These are phyloP conservation scores for Synanthedon formicaeformis DNA, from an alignment of 2,888 invertebrate species.

Conservation along the genomic window DNA sequence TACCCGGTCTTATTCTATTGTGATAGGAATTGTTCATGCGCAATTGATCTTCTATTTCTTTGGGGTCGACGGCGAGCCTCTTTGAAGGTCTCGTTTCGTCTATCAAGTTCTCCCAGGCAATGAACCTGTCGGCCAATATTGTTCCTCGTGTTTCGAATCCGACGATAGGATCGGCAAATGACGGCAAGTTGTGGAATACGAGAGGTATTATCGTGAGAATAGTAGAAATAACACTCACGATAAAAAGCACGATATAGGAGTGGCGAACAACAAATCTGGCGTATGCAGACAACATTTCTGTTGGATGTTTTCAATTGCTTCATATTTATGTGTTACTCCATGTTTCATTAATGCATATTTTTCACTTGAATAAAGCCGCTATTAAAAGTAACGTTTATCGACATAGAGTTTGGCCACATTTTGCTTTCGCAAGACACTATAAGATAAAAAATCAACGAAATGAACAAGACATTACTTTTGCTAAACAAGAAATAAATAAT, in stretches of 20 bases:
- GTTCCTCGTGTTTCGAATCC: slow-evolving; percentile 96
- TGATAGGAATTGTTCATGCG: slow-evolving; percentile 54
- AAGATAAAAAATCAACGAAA: no score
- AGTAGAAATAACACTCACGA: slow-evolving; percentile 46
- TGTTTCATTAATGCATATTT: slow-evolving; percentile 15
- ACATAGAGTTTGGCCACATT: no score
- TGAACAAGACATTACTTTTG: no score
- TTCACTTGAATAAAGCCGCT: no score
- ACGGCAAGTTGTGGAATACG: slow-evolving; percentile 68
- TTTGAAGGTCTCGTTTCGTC: slow-evolving; percentile 79
- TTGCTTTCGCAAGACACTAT: no score
- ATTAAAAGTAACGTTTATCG: no score
- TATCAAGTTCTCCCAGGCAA: slow-evolving; percentile 87
- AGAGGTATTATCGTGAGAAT: slow-evolving; percentile 53
- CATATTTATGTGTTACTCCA: slow-evolving; percentile 47
- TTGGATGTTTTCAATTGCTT: slow-evolving; percentile 32
- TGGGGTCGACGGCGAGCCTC: slow-evolving; percentile 79
- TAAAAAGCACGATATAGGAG: slow-evolving; percentile 52
- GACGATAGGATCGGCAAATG: slow-evolving; percentile 89
- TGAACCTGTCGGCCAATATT: slow-evolving; percentile 79
- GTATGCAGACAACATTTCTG: slow-evolving; percentile 58
- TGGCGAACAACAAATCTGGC: slow-evolving; percentile 63
- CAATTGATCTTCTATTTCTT: slow-evolving; percentile 70
- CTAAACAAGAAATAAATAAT: no score
- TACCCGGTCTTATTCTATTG: slow-evolving; percentile 38